Percentiles rank a stretch among this genome's conserved stretches.
Evolutionary conservation across 2,888 invertebrate genomes (phyloP).

Genomic region (Ormia ochracea): DNA sequence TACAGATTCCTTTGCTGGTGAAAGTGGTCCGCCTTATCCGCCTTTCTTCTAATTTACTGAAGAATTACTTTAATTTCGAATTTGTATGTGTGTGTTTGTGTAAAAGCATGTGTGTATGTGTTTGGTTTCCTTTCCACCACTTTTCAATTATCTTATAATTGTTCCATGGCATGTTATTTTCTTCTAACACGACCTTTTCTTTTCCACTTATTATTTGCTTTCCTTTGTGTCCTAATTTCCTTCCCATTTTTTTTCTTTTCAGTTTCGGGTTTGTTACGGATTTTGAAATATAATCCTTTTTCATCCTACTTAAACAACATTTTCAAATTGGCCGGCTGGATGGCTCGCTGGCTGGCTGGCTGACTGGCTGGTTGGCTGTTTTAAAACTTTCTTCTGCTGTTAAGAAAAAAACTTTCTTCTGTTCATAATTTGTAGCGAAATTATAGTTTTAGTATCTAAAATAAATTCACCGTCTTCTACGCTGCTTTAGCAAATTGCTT

Average conservation of each 20-base stretch:
- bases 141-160: conserved; percentile 59
- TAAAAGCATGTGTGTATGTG: neutral
- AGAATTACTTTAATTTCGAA: too few species aligned
- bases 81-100: too few species aligned
- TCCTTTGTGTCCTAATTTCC: neutral
- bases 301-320: conserved; percentile 33
- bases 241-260: neutral
- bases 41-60: neutral
- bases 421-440: conserved; percentile 18
- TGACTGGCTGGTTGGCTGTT: too few species aligned
- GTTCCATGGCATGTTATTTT: conserved; percentile 50
- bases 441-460: conserved; percentile 3
- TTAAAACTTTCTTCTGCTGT: conserved; percentile 5
- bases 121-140: conserved; percentile 34
- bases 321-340: neutral
- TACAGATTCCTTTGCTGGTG: neutral
- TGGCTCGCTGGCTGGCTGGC: too few species aligned
- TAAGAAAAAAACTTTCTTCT: neutral
- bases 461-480: neutral
- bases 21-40: conserved; percentile 26
- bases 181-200: conserved; percentile 37
- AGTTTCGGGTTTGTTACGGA: conserved; percentile 17
- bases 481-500: conserved; percentile 12
- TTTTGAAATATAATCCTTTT: conserved; percentile 36
- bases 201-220: conserved; percentile 15